Evolutionary conservation across 2,797 vertebrate species (phyloP).

Genomic region (Thalassophryne amazonica): DNA sequence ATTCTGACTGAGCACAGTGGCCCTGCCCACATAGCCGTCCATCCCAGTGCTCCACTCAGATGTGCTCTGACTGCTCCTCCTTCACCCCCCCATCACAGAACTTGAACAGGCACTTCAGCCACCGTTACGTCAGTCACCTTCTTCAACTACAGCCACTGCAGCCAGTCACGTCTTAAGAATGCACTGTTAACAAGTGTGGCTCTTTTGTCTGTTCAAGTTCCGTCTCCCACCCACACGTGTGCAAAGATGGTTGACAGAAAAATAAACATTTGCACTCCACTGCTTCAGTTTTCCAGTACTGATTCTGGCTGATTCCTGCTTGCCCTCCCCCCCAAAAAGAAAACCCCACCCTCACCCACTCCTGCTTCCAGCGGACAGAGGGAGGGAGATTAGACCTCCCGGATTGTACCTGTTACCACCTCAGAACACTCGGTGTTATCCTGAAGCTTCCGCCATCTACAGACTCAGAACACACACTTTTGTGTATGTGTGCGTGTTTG

Average conservation of each 20-base stretch:
- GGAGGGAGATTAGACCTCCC: conserved; percentile 17
- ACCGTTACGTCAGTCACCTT: background rate
- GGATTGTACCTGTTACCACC: conserved; percentile 24
- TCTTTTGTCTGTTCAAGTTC: conserved; percentile 53
- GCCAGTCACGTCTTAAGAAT: conserved; percentile 2
- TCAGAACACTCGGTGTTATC: conserved; percentile 6
- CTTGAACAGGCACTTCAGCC: conserved; percentile 42
- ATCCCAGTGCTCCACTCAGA: conserved; percentile 28
- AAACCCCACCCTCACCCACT: background rate
- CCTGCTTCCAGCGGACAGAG: conserved; percentile 37
- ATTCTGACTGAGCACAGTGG: conserved; percentile 64
- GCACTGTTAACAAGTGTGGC: conserved; percentile 10
- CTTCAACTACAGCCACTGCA: background rate
- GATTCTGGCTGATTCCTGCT: conserved; percentile 45
- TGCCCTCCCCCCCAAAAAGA: background rate
- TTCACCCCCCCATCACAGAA: conserved; percentile 41
- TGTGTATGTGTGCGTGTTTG: conserved; percentile 31
- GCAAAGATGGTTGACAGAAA: conserved; percentile 37
- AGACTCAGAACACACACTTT: conserved; percentile 48
- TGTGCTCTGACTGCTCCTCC: conserved; percentile 32
- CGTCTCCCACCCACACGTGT: conserved; percentile 25
- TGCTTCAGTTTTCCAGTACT: conserved; percentile 23
- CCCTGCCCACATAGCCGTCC: conserved; percentile 12
- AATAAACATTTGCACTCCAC: conserved; percentile 19
- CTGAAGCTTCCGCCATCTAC: conserved; percentile 39